These are phyloP conservation scores for Bruchidius siliquastri DNA, from an alignment of 2,888 invertebrate species.

Conservation along the genomic window DNA sequence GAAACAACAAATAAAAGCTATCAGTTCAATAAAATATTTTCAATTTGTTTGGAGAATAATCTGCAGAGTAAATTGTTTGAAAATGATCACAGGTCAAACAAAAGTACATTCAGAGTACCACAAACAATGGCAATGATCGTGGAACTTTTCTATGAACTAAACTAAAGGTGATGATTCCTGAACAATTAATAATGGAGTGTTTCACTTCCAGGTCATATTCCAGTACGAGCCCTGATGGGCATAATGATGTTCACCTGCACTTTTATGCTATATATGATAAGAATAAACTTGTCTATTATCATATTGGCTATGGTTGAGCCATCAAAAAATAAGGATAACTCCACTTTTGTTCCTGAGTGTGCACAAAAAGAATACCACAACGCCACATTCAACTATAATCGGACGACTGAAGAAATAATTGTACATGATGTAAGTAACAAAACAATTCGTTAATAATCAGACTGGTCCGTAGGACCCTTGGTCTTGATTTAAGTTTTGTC, in stretches of 20 bases:
- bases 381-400: background rate
- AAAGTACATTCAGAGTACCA: no score
- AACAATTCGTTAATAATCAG: no score
- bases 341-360: slow-evolving; percentile 24
- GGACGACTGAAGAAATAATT: slow-evolving; percentile 1
- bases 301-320: slow-evolving; percentile 66
- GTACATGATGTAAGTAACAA: slow-evolving; percentile 2
- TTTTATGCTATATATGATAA: slow-evolving; percentile 68
- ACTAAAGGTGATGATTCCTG: background rate
- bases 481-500: no score
- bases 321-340: slow-evolving; percentile 14
- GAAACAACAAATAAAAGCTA: no score
- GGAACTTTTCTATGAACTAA: no score
- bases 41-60: no score
- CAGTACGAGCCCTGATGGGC: slow-evolving; percentile 53
- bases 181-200: background rate
- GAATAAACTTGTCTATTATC: slow-evolving; percentile 72
- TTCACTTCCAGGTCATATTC: slow-evolving; percentile 36
- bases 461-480: no score
- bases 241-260: slow-evolving; percentile 71
- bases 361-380: background rate
- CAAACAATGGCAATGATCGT: no score
- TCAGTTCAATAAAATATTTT: no score
- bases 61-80: no score
- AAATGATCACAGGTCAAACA: no score